phyloP scores from a whole-genome alignment of 2,113 vertebrate genomes.

The Sclerurus mexicanus region DNA sequence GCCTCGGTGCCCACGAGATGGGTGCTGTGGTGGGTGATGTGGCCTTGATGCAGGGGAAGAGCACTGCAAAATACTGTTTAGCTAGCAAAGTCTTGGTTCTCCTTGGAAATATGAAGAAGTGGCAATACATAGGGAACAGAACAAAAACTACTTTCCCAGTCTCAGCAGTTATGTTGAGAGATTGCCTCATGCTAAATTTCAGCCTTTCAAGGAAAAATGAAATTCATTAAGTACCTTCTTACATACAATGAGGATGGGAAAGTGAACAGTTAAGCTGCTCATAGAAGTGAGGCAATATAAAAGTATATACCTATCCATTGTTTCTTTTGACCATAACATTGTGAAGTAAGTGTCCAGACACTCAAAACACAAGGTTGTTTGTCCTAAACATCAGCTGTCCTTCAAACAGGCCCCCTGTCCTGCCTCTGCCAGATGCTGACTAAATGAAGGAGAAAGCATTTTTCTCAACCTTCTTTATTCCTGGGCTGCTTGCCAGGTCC shows the following conservation, averaged over 20 bases:
- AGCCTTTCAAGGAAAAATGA: not conserved
- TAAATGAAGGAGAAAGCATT: slow-evolving; percentile 2
- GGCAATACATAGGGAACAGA: not conserved
- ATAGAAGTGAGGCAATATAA: not conserved
- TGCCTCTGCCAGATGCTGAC: not conserved
- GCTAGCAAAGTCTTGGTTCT: not conserved
- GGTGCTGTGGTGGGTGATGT: not conserved
- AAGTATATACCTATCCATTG: not conserved
- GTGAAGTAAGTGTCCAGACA: not conserved
- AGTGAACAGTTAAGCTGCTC: not conserved
- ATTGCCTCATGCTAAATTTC: not conserved
- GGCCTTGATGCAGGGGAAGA: not conserved
- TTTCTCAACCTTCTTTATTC: not conserved
- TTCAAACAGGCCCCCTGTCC: not conserved
- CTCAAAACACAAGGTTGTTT: not conserved
- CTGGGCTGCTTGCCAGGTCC: not conserved
- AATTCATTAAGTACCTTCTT: not conserved
- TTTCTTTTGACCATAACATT: slow-evolving; percentile 6
- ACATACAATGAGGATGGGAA: not conserved
- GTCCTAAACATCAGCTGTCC: not conserved
- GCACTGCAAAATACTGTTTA: not conserved
- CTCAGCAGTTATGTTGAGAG: not conserved
- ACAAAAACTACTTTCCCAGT: not conserved
- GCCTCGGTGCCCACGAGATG: not conserved
- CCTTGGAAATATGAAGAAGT: not conserved